Conservation (phyloP, 1,140 invertebrate genomes). For the Rhopalosiphum padi region DNA sequence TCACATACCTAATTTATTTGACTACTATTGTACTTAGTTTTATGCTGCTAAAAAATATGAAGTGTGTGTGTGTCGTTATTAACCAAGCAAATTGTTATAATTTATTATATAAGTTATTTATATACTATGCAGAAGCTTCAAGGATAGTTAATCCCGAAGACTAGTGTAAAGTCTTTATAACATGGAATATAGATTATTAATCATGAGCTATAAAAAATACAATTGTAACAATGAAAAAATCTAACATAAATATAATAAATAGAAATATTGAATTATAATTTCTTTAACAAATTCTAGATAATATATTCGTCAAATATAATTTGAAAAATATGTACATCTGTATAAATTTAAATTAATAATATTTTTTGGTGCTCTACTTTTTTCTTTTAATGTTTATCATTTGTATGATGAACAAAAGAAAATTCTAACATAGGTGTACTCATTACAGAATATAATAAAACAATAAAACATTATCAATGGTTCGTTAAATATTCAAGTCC, state of each 20-base stretch:
- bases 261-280: background rate
- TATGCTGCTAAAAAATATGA: background rate
- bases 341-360: background rate
- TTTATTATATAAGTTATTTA: background rate
- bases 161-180: background rate
- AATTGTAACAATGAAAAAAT: background rate
- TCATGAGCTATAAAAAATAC: background rate
- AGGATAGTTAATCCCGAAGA: background rate
- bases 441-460: background rate
- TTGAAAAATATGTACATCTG: background rate
- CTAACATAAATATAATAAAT: background rate
- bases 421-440: background rate
- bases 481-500: background rate
- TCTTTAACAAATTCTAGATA: background rate
- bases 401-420: background rate
- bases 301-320: background rate
- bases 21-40: background rate
- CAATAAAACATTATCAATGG: background rate
- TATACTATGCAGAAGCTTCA: background rate
- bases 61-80: background rate
- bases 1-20: background rate
- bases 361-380: background rate
- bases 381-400: background rate
- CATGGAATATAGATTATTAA: background rate
- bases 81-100: background rate